Evolutionary conservation across 2,888 invertebrate species (phyloP), one percentile per base, ranked within the genome.

Genomic region (Herminia tarsipennalis): DNA sequence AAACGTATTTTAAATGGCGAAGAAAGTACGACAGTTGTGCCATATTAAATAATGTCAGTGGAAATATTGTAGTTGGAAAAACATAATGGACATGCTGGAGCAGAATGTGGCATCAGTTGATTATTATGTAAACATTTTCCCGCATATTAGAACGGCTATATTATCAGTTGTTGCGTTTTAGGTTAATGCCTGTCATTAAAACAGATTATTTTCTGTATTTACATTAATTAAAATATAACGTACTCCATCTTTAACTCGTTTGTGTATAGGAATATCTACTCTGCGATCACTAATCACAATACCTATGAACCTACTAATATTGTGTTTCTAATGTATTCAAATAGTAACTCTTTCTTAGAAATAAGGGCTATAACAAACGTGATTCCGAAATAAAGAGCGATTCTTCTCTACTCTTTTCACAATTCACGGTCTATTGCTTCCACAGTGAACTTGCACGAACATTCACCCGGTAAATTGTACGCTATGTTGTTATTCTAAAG

Each of bases 361-460:
- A 43, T 64, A 70, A 69, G 66, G 62, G 61, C 74, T 68, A 63
- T 66, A 68, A 56, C 57, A 66, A 78, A 74, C 73, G 70, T 76
- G 76, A 78, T 75, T 78, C 70, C 57, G 50, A 70, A 78, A 81
- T 76, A 83, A 78, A 77, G 70, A 67, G 51, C 67, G 56, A 78
- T 77, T 83, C 76, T 85, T 73, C 63, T 64, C 53, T 53, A 65
- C 65, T 68, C 73, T 77, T 80, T 76, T 81, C 74, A 74, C 66
- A 54, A 66, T 73, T 63, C 70, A 70, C 57, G 58, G 63, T 73
- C 67, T 59, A 64, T 50, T 58, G 53, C 50, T 27, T 51, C 47
- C 35, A 55, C 40, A 51, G 44, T 53, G 40, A 56, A 35, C 53
- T 53, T 33, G 34, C 40, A 30, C 50, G 37, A 16, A 21, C 24